A percentile compares a stretch with the other conserved stretches of the same genome.
Evolutionary conservation across 2,113 vertebrate genomes (phyloP).

Genomic region (Gymnocephalus cernua): DNA sequence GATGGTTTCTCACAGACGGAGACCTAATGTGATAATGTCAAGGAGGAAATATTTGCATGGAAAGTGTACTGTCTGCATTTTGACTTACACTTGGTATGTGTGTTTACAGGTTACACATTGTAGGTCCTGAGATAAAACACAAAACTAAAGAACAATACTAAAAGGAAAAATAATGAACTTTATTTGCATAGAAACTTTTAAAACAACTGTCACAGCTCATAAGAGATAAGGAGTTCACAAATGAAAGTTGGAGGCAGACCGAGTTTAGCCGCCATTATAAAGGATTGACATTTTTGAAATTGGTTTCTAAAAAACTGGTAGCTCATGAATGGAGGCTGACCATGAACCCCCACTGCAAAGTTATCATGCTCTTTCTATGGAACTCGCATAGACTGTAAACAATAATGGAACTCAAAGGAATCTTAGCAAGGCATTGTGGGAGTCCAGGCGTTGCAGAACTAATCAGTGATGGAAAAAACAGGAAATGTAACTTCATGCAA

Average conservation of each 20-base stretch:
- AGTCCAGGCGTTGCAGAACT: no score
- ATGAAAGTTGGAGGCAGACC: no score
- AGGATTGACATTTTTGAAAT: not conserved
- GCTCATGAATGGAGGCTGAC: not conserved
- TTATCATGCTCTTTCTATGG: not conserved
- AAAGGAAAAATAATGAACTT: not conserved
- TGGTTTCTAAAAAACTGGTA: not conserved
- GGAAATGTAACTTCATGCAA: no score
- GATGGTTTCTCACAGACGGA: constrained; percentile 9
- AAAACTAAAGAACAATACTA: not conserved
- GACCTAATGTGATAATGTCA: not conserved
- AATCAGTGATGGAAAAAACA: no score
- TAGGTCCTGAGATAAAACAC: not conserved
- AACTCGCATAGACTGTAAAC: no score
- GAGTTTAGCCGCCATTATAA: no score
- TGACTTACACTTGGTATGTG: no score
- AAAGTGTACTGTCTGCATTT: not conserved
- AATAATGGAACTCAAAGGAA: no score
- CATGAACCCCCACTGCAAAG: not conserved
- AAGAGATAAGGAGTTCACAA: no score
- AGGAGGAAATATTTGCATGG: constrained; percentile 2
- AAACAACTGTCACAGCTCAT: not conserved
- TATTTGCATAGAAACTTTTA: not conserved
- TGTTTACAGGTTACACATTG: not conserved
- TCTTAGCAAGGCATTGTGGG: no score